Conservation (phyloP, 2,113 vertebrate species). For the Sminthopsis crassicaudata region DNA sequence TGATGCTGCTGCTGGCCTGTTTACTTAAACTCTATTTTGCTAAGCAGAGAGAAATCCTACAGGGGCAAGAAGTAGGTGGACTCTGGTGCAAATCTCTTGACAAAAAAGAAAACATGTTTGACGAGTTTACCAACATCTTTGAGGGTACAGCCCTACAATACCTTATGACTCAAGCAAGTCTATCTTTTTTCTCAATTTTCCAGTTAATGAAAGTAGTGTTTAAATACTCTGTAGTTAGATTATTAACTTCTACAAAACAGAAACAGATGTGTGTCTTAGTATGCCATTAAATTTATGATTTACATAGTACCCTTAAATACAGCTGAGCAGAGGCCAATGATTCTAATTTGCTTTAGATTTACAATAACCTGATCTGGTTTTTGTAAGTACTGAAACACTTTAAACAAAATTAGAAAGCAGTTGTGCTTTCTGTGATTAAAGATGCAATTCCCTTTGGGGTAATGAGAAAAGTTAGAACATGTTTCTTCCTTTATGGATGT, state of each 20-base stretch:
- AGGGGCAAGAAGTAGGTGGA: conserved; percentile 73
- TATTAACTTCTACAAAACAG: conserved; percentile 92
- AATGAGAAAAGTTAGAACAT: conserved; percentile 88
- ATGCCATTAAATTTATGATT: conserved; percentile 97
- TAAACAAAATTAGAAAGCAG: conserved; percentile 91
- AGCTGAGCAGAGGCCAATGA: conserved; percentile 93
- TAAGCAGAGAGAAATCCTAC: conserved; percentile 67
- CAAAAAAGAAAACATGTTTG: conserved; percentile 66
- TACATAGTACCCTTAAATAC: conserved; percentile 93
- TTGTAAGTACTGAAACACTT: conserved; percentile 94
- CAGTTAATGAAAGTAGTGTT: conserved; percentile 90
- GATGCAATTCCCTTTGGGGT: conserved; percentile 88
- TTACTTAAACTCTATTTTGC: conserved; percentile 72
- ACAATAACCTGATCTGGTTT: conserved; percentile 92
- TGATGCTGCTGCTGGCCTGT: conserved; percentile 70
- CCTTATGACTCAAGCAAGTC: conserved; percentile 77
- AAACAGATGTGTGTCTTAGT: conserved; percentile 97
- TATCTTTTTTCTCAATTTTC: conserved; percentile 84
- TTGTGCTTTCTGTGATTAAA: conserved; percentile 90
- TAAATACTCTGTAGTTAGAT: conserved; percentile 93
- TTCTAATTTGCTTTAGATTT: conserved; percentile 97
- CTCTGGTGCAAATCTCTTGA: conserved; percentile 64
- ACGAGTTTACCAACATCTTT: conserved; percentile 78
- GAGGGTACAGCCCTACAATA: conserved; percentile 70
- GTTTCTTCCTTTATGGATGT: conserved; percentile 87